Conservation (phyloP, 2,888 invertebrate genomes). For the Crepidodera aurea region DNA sequence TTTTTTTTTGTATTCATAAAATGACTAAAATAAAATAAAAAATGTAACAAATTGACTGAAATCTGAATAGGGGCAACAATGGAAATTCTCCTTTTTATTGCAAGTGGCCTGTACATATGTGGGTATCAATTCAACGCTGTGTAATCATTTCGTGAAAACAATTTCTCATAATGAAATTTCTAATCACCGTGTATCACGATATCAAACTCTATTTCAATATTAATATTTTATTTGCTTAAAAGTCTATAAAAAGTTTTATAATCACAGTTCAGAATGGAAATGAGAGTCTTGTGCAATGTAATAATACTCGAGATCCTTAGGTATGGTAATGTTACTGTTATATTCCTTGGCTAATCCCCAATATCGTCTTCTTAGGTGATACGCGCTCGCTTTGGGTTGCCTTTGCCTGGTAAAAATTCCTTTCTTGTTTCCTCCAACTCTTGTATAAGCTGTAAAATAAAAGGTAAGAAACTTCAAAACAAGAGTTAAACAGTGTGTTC, state of each 20-base stretch:
- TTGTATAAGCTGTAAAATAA: conserved; percentile 69
- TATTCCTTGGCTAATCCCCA: conserved; percentile 71
- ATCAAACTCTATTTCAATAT: too few species aligned
- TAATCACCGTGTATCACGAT: too few species aligned
- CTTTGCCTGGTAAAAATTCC: conserved; percentile 89
- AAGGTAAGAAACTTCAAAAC: too few species aligned
- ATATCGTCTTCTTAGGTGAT: conserved; percentile 82
- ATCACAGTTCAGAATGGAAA: conserved; percentile 41
- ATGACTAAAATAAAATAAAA: too few species aligned
- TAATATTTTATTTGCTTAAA: background rate
- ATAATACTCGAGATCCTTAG: conserved; percentile 63
- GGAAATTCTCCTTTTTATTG: too few species aligned
- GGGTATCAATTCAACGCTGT: too few species aligned
- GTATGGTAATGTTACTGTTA: conserved; percentile 63
- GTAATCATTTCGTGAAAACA: too few species aligned
- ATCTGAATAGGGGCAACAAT: too few species aligned
- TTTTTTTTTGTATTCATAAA: too few species aligned
- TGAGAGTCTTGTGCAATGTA: conserved; percentile 1
- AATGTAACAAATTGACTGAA: too few species aligned
- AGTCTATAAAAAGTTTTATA: background rate
- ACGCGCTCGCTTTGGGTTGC: conserved; percentile 90
- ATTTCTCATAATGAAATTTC: background rate
- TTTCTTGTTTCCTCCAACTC: conserved; percentile 89
- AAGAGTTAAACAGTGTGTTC: too few species aligned
- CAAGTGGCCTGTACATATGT: too few species aligned